Evolutionary conservation across 2,888 invertebrate species (phyloP), one percentile per base, ranked within the genome.

Genomic region (Hypomecis atomaria): DNA sequence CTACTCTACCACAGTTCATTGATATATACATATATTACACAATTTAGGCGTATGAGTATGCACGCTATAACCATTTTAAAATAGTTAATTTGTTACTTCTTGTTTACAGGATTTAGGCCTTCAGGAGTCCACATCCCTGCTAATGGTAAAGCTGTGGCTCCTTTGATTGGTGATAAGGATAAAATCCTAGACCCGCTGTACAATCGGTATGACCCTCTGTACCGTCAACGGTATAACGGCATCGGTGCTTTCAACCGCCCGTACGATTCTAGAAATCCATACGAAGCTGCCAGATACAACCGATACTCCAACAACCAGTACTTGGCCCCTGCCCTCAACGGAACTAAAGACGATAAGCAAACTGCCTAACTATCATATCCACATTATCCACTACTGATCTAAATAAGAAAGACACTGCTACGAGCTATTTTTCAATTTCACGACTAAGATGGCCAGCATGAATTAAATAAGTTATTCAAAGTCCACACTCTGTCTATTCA

Each of bases 81-180:
- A 23, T 23, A 23, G 23, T 23, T 23, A 23, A 23, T 23, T 23
- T 23, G 23, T 1, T 23, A 23, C 23, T 49, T 7, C 10, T 49
- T n/a, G 53, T 67, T 69, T 71, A 37, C 78, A 92, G 92, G 92
- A 57, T 96, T 95, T 84, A 93, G 94, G 71, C 94, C 95, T 42
- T 92, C 94, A 67, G 95, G 95, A n/a, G 93, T 94, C 6, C 95
- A 95, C 77, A 86, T 95, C 55, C 94, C 95, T 13, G 94, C 94
- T 81, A 93, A 78, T 89, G 95, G 79, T 82, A 95, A 79, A 89
- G 93, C 70, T 82, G 91, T 70, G 79, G 84, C 78, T 84, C 93
- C 73, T 86, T 90, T 76, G 79, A 89, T 69, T 2, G 65, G 70
- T 36, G 76, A 79, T 81, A 85, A 77, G 61, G 72, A 75, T 34